Evolutionary conservation across 2,888 invertebrate genomes (phyloP).

Genomic region (Campoletis raptor): DNA sequence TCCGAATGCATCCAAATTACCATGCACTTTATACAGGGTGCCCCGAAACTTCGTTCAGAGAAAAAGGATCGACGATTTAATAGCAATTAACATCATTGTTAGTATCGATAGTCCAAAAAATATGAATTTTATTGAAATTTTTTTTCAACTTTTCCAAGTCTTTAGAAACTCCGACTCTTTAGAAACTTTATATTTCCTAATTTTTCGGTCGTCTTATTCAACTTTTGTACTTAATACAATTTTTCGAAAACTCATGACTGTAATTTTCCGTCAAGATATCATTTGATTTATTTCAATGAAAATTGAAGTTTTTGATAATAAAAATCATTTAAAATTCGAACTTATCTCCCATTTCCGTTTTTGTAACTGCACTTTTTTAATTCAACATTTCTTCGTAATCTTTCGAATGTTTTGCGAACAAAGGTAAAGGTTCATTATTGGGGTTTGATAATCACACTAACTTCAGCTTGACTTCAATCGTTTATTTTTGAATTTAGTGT

Average conservation of each 20-base stretch:
- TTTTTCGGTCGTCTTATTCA: neutral
- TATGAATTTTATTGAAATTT: too few species aligned
- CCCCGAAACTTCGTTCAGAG: neutral
- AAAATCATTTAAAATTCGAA: too few species aligned
- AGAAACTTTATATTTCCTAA: neutral
- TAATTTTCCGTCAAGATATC: too few species aligned
- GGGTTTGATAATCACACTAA: too few species aligned
- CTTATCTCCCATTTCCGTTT: too few species aligned
- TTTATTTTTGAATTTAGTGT: neutral
- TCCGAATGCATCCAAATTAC: slow-evolving; percentile 34
- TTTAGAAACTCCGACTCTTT: neutral
- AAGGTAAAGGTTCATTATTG: neutral
- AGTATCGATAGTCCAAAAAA: too few species aligned
- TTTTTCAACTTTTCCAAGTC: too few species aligned
- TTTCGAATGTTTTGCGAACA: neutral
- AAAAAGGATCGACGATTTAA: too few species aligned
- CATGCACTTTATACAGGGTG: neutral
- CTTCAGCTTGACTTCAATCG: neutral
- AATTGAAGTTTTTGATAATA: too few species aligned
- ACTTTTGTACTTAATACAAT: neutral
- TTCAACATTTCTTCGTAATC: neutral
- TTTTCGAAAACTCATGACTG: neutral
- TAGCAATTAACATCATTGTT: too few species aligned
- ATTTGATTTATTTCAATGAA: too few species aligned
- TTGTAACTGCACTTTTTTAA: too few species aligned